Percentiles rank a stretch among this genome's conserved stretches.
These are phyloP conservation scores for Congeria kusceri DNA, from an alignment of 2,888 invertebrate genomes.

Conservation along the genomic window DNA sequence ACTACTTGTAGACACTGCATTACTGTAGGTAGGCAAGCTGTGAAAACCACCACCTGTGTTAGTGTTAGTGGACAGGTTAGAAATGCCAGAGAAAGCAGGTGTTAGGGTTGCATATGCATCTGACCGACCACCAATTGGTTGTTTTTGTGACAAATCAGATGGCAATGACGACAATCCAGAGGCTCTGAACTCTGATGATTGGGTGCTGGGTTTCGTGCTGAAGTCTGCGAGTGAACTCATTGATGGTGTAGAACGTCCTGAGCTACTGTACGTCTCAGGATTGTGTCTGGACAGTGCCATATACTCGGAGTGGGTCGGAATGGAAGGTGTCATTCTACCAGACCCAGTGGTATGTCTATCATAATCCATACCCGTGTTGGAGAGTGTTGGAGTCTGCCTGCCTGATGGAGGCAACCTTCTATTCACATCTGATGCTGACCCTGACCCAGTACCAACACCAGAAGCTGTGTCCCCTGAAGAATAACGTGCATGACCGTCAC, in stretches of 20 bases:
- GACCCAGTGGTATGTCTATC: constrained; percentile 30
- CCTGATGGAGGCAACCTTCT: constrained; percentile 34
- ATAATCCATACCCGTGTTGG: constrained; percentile 31
- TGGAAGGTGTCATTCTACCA: constrained; percentile 45
- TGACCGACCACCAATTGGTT: constrained; percentile 42
- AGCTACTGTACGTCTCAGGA: constrained; percentile 41
- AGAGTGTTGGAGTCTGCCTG: constrained; percentile 48
- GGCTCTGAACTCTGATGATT: constrained; percentile 34
- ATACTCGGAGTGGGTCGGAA: constrained; percentile 50
- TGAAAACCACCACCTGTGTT: constrained; percentile 42
- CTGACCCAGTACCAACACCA: constrained; percentile 2
- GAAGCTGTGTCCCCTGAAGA: constrained; percentile 12
- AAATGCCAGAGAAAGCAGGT: constrained; percentile 13
- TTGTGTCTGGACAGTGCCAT: constrained; percentile 26
- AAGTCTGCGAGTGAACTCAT: constrained; percentile 37
- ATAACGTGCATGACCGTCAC: constrained; percentile 28
- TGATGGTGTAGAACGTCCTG: constrained; percentile 51
- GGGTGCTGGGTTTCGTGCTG: constrained; percentile 28
- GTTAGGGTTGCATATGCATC: constrained; percentile 19
- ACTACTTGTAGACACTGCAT: not conserved
- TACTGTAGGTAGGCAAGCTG: constrained; percentile 42
- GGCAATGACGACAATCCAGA: constrained; percentile 43
- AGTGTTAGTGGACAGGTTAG: constrained; percentile 29
- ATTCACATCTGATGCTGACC: constrained; percentile 17
- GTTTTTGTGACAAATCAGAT: constrained; percentile 53